Percentiles rank a stretch among this genome's conserved stretches.
These are phyloP conservation scores for Netelia virgata DNA, from an alignment of 2,888 invertebrate species.

Conservation along the genomic window DNA sequence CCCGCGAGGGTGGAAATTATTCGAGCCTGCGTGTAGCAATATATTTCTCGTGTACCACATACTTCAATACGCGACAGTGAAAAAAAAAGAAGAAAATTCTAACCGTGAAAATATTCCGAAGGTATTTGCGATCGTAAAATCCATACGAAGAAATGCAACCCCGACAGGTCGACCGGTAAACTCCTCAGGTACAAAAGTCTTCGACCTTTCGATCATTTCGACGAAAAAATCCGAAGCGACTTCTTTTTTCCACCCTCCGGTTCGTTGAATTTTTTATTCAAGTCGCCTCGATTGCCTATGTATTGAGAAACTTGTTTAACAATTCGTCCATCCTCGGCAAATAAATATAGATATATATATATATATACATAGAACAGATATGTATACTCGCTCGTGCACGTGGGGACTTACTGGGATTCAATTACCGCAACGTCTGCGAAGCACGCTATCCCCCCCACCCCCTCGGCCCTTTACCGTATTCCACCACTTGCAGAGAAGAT, in stretches of 20 bases:
- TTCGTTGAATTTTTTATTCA: background rate
- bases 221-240: no score
- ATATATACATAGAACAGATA: slow-evolving; percentile 10
- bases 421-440: slow-evolving; percentile 84
- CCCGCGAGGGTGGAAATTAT: slow-evolving; percentile 68
- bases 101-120: background rate
- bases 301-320: slow-evolving; percentile 42
- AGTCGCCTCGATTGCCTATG: slow-evolving; percentile 9
- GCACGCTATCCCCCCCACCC: slow-evolving; percentile 83
- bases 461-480: slow-evolving; percentile 75
- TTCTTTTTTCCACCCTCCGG: background rate
- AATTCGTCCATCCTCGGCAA: slow-evolving; percentile 44
- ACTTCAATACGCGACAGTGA: slow-evolving; percentile 9
- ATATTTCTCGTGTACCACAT: slow-evolving; percentile 40
- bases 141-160: no score
- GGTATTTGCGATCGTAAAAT: no score
- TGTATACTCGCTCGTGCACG: slow-evolving; percentile 42
- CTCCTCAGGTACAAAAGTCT: no score
- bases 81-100: slow-evolving; percentile 11
- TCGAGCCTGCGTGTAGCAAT: slow-evolving; percentile 53
- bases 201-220: no score
- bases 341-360: slow-evolving; percentile 14
- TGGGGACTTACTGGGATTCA: slow-evolving; percentile 83
- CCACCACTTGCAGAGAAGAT: slow-evolving; percentile 22
- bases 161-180: no score